Evolutionary conservation across 2,888 invertebrate genomes (phyloP).

Genomic region (Ectemnius cavifrons): DNA sequence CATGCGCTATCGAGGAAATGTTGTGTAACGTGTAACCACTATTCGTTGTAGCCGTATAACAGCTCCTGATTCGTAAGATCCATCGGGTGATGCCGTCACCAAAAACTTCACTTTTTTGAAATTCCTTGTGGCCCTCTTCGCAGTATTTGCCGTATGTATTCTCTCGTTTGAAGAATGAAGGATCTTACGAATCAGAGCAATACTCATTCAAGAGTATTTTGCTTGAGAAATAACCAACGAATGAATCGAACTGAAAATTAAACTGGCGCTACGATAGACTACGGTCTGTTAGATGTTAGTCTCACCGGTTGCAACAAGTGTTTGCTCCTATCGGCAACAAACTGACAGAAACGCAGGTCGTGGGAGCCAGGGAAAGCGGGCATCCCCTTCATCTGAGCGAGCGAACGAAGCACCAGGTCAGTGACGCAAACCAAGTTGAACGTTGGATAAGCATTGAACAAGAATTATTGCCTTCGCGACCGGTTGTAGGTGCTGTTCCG

Average conservation of each 20-base stretch:
- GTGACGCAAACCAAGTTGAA: slow-evolving; percentile 76
- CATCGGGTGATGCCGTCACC: not conserved
- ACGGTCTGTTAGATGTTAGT: slow-evolving; percentile 76
- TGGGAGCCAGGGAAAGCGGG: slow-evolving; percentile 95
- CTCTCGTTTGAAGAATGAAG: not conserved
- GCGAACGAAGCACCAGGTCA: slow-evolving; percentile 78
- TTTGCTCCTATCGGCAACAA: slow-evolving; percentile 97
- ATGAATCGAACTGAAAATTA: slow-evolving; percentile 43
- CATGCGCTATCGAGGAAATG: no score
- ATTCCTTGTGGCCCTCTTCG: no score
- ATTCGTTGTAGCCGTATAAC: not conserved
- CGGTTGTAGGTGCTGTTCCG: slow-evolving; percentile 74
- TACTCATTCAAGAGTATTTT: not conserved
- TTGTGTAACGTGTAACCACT: no score
- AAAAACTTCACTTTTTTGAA: no score
- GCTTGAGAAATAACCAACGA: slow-evolving; percentile 30
- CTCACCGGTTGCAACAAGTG: slow-evolving; percentile 98
- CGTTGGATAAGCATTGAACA: slow-evolving; percentile 78
- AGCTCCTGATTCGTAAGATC: slow-evolving; percentile 1
- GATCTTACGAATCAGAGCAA: slow-evolving; percentile 3
- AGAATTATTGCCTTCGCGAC: slow-evolving; percentile 78
- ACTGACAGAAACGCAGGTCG: slow-evolving; percentile 96
- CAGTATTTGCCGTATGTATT: no score
- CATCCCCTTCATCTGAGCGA: slow-evolving; percentile 94
- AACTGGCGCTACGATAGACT: slow-evolving; percentile 71